Conservation (phyloP, 2,888 invertebrate species). For the Sylvicola cinctus region DNA sequence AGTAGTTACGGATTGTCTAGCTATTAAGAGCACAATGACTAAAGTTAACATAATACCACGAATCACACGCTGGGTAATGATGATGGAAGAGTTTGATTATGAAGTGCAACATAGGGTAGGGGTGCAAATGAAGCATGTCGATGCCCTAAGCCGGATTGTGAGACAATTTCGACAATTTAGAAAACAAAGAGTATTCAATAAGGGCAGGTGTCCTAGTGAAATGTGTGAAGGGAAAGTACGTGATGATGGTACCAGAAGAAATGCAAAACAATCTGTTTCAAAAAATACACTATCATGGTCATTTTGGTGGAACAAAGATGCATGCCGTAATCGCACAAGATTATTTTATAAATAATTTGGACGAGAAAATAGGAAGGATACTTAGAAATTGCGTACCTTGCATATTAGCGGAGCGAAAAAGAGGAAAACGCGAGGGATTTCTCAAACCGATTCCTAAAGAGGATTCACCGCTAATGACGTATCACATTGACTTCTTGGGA, state of each 20-base stretch:
- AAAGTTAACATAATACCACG: background rate
- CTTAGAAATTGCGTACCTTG: slow-evolving; percentile 6
- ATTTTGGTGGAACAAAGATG: slow-evolving; percentile 6
- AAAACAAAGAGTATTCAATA: too few relatives aligned
- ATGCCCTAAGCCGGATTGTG: too few relatives aligned
- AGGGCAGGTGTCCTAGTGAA: too few relatives aligned
- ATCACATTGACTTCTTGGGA: slow-evolving; percentile 16
- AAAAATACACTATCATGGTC: slow-evolving; percentile 4
- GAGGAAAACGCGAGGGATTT: slow-evolving; percentile 13
- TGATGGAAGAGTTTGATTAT: background rate
- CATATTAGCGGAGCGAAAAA: slow-evolving; percentile 8
- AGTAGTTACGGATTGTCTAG: background rate
- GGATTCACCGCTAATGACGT: slow-evolving; percentile 12
- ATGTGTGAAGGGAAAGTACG: too few relatives aligned
- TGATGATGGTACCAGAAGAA: too few relatives aligned
- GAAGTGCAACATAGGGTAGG: background rate
- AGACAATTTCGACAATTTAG: too few relatives aligned
- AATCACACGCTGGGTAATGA: background rate
- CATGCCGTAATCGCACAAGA: slow-evolving; percentile 8
- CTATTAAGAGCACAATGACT: background rate
- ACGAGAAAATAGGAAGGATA: slow-evolving; percentile 8
- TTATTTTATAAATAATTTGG: slow-evolving; percentile 9
- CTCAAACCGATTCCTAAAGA: slow-evolving; percentile 13
- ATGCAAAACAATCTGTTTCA: too few relatives aligned
- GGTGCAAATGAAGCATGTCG: background rate